Conservation (phyloP, 2,888 invertebrate species). For the Pristionchus arcanus region DNA sequence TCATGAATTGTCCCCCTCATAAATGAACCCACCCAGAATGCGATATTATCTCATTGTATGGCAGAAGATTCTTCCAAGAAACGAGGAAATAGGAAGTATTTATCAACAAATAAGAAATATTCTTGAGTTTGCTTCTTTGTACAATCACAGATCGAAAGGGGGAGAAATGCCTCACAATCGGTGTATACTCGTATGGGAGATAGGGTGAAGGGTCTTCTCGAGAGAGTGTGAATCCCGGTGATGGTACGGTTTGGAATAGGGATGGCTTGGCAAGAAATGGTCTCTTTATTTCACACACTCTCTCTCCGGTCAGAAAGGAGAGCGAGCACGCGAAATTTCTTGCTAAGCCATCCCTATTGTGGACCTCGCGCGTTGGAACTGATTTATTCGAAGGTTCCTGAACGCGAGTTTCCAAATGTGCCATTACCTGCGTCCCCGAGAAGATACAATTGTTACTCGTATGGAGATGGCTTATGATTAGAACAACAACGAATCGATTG, state of each 20-base stretch:
- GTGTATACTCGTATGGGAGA: background rate
- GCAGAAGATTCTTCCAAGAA: background rate
- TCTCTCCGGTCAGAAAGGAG: no score
- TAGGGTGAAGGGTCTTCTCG: background rate
- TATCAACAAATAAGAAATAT: background rate
- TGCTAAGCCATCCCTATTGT: no score
- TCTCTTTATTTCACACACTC: background rate
- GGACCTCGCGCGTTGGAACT: no score
- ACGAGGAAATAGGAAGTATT: background rate
- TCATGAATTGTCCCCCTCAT: background rate
- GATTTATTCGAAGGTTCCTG: no score
- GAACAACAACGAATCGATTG: background rate
- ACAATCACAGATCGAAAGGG: conserved; percentile 28
- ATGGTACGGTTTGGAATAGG: no score
- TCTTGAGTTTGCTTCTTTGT: conserved; percentile 24
- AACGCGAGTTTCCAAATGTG: no score
- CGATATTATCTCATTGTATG: background rate
- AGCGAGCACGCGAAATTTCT: no score
- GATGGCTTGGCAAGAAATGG: background rate
- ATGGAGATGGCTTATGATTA: background rate
- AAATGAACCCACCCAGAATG: background rate
- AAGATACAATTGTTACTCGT: background rate
- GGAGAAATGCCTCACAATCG: conserved; percentile 38
- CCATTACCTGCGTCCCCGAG: background rate
- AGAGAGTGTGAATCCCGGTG: background rate